Base-by-base conservation (phyloP, 2,888 invertebrate genomes). In the Leptothorax acervorum region DNA sequence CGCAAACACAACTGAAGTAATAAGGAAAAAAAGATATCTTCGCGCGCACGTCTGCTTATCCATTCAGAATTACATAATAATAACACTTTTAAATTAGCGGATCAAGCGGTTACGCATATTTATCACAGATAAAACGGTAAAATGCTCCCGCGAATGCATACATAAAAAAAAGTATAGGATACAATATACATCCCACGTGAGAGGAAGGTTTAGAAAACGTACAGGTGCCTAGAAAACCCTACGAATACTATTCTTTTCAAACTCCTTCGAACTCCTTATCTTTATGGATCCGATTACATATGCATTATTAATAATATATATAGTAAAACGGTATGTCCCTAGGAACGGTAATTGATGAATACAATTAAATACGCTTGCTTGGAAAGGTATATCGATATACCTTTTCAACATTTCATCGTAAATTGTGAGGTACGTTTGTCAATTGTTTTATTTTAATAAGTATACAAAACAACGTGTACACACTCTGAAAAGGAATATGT, bases 331-430 rank as follows among this genome's bases (percentile, higher is more conserved):
- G 28, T 35, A 74, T 57, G 31, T 75, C 9, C 12, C 23, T 75
- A 75, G 63, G 63, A 75, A 75, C 48, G 51, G 1, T 75, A 75
- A 51, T 75, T 75, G 62, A 48, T 75, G 62, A 48, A 75, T 62
- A 62, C 1, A 45, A 62, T 75, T 75, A 75, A 75, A 48, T 75
- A 62, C 5, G 45, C 23, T 45, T 23, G 57, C n/a, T 73, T 42
- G 23, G 23, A 23, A 23, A 23, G 23, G n/a, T 60, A 45, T 74
- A 60, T 63, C 63, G 23, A 63, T 15, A 48, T 48, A 51, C 23
- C 35, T 75, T 75, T 35, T 1, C 23, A 62, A 75, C 15, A 15
- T 75, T 60, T 63, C 3, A 35, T n/a, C n/a, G 8, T 57, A 75
- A 53, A 62, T 48, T 23, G 45, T 75, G 65, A 75, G 63, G 75